These are phyloP conservation scores for Aphaenogaster ashmeadi DNA, from an alignment of 1,140 invertebrate genomes.

Conservation along the genomic window DNA sequence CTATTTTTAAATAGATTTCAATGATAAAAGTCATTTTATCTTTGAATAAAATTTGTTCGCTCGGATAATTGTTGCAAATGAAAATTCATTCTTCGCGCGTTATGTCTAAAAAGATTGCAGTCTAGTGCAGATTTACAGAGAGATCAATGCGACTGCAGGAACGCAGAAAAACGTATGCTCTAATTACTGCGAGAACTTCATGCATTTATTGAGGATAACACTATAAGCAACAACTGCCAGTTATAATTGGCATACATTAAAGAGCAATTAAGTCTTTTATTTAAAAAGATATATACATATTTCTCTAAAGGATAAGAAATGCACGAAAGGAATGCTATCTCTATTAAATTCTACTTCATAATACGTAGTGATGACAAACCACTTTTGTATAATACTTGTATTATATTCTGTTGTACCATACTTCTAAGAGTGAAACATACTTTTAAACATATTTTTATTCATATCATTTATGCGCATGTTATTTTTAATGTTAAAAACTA, in stretches of 20 bases:
- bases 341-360: not conserved
- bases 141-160: slow-evolving; percentile 27
- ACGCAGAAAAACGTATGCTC: slow-evolving; percentile 77
- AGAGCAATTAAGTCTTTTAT: slow-evolving; percentile 65
- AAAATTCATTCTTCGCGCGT: slow-evolving; percentile 12
- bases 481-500: slow-evolving; percentile 15
- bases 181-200: slow-evolving; percentile 72
- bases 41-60: not conserved
- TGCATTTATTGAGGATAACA: slow-evolving; percentile 43
- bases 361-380: not conserved
- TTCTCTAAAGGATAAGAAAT: slow-evolving; percentile 19
- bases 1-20: slow-evolving; percentile 22
- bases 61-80: not conserved
- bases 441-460: not conserved
- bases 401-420: not conserved
- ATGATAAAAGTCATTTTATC: not conserved
- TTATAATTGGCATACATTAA: slow-evolving; percentile 69
- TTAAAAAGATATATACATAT: slow-evolving; percentile 33
- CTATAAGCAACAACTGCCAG: slow-evolving; percentile 33
- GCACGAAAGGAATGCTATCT: slow-evolving; percentile 4
- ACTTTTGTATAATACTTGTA: not conserved
- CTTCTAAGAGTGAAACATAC: not conserved
- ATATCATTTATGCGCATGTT: slow-evolving; percentile 9
- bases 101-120: not conserved
- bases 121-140: slow-evolving; percentile 24